Percentiles rank a stretch among this genome's conserved stretches.
Evolutionary conservation across 2,113 vertebrate genomes (phyloP).

Genomic region (Dipodomys merriami): DNA sequence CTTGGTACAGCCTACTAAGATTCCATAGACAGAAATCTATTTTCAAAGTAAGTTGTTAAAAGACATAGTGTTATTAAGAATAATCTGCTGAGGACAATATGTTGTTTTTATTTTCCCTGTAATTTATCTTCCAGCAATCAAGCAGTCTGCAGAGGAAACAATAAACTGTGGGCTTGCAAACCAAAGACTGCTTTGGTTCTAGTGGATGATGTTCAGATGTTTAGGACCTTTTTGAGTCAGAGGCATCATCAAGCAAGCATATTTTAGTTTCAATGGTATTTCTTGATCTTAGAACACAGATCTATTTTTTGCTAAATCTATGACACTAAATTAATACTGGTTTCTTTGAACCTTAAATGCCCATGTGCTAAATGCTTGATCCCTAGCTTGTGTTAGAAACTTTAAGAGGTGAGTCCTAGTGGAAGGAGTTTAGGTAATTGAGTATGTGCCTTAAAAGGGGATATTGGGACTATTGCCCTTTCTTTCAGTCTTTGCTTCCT

Average conservation of each 20-base stretch:
- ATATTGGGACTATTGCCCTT: too few species aligned
- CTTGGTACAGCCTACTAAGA: not conserved
- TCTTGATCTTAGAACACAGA: not conserved
- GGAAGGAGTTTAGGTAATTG: not conserved
- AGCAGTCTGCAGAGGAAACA: conserved; percentile 12
- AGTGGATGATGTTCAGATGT: not conserved
- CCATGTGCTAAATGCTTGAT: not conserved
- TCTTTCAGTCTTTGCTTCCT: not conserved
- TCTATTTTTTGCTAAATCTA: not conserved
- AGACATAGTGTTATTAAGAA: conserved; percentile 36
- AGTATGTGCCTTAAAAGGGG: not conserved
- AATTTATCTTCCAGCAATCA: conserved; percentile 49
- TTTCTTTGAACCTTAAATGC: not conserved
- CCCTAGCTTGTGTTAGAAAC: not conserved
- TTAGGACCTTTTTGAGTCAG: not conserved
- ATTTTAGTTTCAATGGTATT: not conserved
- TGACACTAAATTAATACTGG: not conserved
- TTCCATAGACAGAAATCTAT: conserved; percentile 27
- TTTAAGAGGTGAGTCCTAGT: too few species aligned
- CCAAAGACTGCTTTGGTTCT: too few species aligned
- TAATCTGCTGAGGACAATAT: not conserved
- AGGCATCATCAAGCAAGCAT: not conserved
- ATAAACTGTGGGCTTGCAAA: conserved; percentile 33
- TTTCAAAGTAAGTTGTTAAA: conserved; percentile 52
- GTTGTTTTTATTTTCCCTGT: conserved; percentile 25